Evolutionary conservation across 2,797 vertebrate genomes (phyloP).

Genomic region (Melanotaenia maccullochi): DNA sequence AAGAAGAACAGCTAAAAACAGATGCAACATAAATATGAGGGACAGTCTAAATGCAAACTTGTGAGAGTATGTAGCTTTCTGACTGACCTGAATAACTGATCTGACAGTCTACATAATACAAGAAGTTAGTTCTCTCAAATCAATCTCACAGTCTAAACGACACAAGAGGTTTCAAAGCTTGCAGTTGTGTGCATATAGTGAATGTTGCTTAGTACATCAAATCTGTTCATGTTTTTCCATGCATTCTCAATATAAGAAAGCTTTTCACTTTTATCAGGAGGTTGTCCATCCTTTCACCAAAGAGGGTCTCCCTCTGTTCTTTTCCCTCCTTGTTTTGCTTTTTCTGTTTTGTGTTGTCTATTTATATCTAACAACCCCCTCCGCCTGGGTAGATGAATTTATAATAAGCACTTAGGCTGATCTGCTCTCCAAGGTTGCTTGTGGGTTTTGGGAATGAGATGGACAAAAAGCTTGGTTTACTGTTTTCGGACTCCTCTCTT

Average conservation of each 20-base stretch:
- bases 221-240: not conserved
- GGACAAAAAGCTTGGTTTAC: constrained; percentile 46
- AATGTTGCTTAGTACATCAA: not conserved
- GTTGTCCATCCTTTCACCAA: constrained; percentile 32
- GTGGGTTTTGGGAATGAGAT: constrained; percentile 54
- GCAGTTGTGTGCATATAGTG: not conserved
- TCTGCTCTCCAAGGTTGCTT: constrained; percentile 53
- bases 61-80: not conserved
- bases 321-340: constrained; percentile 54
- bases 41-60: constrained; percentile 6
- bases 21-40: not conserved
- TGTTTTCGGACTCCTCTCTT: constrained; percentile 33
- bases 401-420: constrained; percentile 71
- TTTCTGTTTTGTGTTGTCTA: constrained; percentile 52
- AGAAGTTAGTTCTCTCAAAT: constrained; percentile 17
- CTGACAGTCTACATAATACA: constrained; percentile 6
- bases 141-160: constrained; percentile 11
- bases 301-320: constrained; percentile 34
- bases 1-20: not conserved
- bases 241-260: constrained; percentile 26
- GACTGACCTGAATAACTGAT: constrained; percentile 15
- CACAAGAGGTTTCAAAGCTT: constrained; percentile 3
- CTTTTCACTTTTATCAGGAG: constrained; percentile 22
- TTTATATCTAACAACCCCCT: constrained; percentile 65
- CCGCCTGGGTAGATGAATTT: constrained; percentile 66